Evolutionary conservation across 2,797 vertebrate genomes (phyloP), one percentile per base, ranked within the genome.

Genomic region (Urocyon cinereoargenteus): DNA sequence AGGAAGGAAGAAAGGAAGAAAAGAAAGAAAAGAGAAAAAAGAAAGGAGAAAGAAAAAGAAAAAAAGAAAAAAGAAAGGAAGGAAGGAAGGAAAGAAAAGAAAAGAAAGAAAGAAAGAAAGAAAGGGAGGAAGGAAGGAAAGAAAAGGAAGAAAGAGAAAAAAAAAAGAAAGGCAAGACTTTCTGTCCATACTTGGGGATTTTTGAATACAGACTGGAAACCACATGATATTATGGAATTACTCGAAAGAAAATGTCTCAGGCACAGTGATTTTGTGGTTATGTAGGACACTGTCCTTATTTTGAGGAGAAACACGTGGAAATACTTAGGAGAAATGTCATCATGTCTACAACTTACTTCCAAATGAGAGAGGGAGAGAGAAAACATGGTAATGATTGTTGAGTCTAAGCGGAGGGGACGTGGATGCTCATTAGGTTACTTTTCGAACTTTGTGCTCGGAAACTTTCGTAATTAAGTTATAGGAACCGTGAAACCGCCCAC

Each of bases 321-420:
- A 53, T 6, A 13, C 31, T 34, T 31, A 18, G 22, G 49, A 34
- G 45, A 49, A 49, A 57, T 8, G 15, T 57, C 10, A 3, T 1
- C 45, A 21, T 53, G 15, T 28, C 64, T 18, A 5, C 10, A 31
- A 15, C 40, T 85, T 13, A 11, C n/a, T 40, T 16, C 10, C 73
- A 28, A 49, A 28, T 11, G 24, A 36, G 62, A 45, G 28, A 14
- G n/a, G 21, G 51, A 13, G 19, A 4, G 11, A 22, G 57, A 11
- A 13, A 6, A 13, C 9, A 1, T 8, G 14, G 18, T 7, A 21
- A 31, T 16, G 5, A 16, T 2, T 1, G 7, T 8, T 3, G 73
- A 6, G 2, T 5, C 6, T 6, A 8, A 21, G 22, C 45, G n/a
- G 16, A 7, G 7, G 2, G 40, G 0, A 6, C 5, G 0, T 28